Percentiles rank a stretch among this genome's conserved stretches.
These are phyloP conservation scores for Salminus brasiliensis DNA, from an alignment of 2,113 vertebrate genomes.

Conservation along the genomic window DNA sequence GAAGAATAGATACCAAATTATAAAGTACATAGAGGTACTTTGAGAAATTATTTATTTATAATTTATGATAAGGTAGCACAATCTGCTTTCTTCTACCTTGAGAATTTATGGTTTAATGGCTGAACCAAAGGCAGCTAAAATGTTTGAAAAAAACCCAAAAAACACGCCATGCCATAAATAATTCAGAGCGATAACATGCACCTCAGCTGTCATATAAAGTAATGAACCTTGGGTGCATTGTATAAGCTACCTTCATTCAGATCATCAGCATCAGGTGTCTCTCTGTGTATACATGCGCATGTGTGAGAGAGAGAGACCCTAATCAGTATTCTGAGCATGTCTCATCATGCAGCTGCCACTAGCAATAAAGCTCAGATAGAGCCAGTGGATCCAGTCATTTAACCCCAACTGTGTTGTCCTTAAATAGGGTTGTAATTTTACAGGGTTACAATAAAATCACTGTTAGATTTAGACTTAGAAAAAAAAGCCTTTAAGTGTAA, in stretches of 20 bases:
- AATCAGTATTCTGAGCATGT: slow-evolving; percentile 40
- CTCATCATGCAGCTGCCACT: slow-evolving; percentile 22
- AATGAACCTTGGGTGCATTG: not conserved
- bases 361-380: slow-evolving; percentile 35
- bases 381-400: slow-evolving; percentile 17
- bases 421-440: not conserved
- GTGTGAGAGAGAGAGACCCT: slow-evolving; percentile 13
- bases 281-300: not conserved
- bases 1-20: too few species aligned
- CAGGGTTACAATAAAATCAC: not conserved
- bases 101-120: too few species aligned
- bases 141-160: not conserved
- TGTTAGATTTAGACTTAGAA: too few species aligned
- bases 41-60: too few species aligned
- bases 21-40: too few species aligned
- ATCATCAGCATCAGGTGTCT: slow-evolving; percentile 14
- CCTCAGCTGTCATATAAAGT: not conserved
- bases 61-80: too few species aligned
- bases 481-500: too few species aligned
- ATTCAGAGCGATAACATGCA: not conserved
- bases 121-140: not conserved
- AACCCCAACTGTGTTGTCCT: not conserved
- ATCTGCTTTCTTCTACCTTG: too few species aligned
- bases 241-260: not conserved
- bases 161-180: not conserved